A percentile compares a stretch with the other conserved stretches of the same genome.
Evolutionary conservation across 2,888 invertebrate species (phyloP).

Genomic region (Rhagonycha lutea): DNA sequence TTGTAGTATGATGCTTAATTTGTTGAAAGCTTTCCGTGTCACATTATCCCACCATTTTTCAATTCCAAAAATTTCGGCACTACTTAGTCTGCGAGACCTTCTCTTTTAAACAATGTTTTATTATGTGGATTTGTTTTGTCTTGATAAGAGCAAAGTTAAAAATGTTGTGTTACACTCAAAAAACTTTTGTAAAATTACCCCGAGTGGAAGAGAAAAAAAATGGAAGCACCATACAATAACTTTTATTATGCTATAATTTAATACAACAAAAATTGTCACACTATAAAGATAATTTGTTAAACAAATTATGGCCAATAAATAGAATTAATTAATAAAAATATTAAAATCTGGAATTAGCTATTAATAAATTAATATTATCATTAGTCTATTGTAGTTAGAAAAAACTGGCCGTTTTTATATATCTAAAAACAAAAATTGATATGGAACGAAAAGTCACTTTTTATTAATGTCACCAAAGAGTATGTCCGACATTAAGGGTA

Average conservation of each 20-base stretch:
- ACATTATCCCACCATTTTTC: neutral
- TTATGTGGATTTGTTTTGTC: neutral
- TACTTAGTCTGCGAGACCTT: neutral
- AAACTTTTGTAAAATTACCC: neutral
- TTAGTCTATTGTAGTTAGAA: neutral
- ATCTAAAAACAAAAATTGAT: neutral
- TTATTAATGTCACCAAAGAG: neutral
- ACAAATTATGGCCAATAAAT: neutral
- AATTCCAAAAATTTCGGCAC: neutral
- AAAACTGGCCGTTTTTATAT: neutral
- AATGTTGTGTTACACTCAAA: neutral
- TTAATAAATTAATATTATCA: neutral
- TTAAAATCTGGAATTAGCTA: neutral
- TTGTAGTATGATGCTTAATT: neutral
- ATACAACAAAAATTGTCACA: neutral
- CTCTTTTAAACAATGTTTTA: neutral
- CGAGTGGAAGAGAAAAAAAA: neutral
- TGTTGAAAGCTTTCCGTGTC: neutral
- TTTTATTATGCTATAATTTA: neutral
- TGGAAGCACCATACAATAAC: neutral
- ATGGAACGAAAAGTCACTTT: neutral
- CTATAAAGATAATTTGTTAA: neutral
- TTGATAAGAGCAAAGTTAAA: neutral
- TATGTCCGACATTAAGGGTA: neutral
- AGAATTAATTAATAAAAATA: neutral